Base-by-base conservation (phyloP, 2,797 vertebrate species). In the Hoplostethus mediterraneus region DNA sequence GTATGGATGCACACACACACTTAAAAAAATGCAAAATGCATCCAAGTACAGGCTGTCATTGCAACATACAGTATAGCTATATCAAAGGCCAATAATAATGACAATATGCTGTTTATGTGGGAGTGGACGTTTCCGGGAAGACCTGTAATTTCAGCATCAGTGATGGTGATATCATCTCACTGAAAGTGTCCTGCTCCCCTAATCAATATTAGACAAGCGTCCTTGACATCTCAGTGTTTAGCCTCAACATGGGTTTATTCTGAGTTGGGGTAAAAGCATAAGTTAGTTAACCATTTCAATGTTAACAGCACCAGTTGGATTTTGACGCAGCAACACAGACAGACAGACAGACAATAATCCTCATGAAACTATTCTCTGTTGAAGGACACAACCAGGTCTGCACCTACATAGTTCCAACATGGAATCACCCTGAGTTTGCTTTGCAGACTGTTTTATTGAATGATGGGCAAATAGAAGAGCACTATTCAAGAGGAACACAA, bases 371-470 rank as follows among this genome's bases (percentile, higher is more conserved):
- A 25, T 60, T 36, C 12, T 59, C 0, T n/a, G 9, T 59, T 28
- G 13, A 10, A 13, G 45, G 16, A 57, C 62, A 6, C 13, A 5
- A 9, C 31, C 4, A 55, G 40, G 5, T 33, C 6, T 55, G 53
- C 48, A 47, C 40, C 25, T 16, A 38, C 25, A 4, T 2, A 21
- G 21, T 51, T 67, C 31, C 31, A 40, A 5, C 61, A 47, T 36
- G 10, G 7, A 44, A 16, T 44, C 49, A 47, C 21, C 21, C 17
- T 5, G 49, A 60, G 9, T 49, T 62, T 48, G 56, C 11, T 60
- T 55, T 52, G 38, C 36, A 21, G 42, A 61, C 25, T 28, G 28
- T 61, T 67, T 66, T 63, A 63, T 57, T 70, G 71, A 73, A 73
- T 59, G 33, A 49, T 25, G 9, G 14, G 54, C 36, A 56, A 67